These are phyloP conservation scores for Porites lobata DNA, from an alignment of 92 coral and sea anemone species.

Conservation along the genomic window DNA sequence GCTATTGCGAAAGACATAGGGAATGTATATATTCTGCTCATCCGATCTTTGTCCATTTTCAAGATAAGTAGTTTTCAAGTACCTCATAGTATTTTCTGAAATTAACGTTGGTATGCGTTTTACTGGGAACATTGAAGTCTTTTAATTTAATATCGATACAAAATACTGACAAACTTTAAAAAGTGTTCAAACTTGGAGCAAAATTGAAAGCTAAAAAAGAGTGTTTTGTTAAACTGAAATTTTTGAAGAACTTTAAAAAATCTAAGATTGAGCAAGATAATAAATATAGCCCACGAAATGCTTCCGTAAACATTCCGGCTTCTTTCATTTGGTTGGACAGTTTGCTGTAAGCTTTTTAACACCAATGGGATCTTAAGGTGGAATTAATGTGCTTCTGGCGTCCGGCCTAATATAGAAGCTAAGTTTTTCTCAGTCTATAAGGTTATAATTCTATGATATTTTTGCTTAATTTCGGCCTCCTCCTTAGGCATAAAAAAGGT, in stretches of 20 bases:
- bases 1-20: neutral
- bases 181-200: neutral
- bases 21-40: neutral
- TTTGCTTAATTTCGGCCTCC: neutral
- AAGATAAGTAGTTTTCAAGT: neutral
- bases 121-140: no score
- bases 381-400: neutral
- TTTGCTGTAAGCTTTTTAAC: neutral
- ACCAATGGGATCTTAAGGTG: neutral
- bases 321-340: neutral
- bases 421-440: no score
- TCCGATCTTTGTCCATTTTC: neutral
- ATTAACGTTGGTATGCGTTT: no score
- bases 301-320: conserved; percentile 20
- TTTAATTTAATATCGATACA: neutral
- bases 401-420: neutral
- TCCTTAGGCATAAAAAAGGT: neutral
- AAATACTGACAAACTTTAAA: neutral
- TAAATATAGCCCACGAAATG: neutral
- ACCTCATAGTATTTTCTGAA: no score
- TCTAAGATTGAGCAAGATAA: neutral
- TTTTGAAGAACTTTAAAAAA: neutral
- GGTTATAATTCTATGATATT: neutral
- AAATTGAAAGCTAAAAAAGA: neutral
- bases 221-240: no score